Evolutionary conservation across 1,140 invertebrate species (phyloP), one percentile per base, ranked within the genome.

Genomic region (Leptoteleia sp.): DNA sequence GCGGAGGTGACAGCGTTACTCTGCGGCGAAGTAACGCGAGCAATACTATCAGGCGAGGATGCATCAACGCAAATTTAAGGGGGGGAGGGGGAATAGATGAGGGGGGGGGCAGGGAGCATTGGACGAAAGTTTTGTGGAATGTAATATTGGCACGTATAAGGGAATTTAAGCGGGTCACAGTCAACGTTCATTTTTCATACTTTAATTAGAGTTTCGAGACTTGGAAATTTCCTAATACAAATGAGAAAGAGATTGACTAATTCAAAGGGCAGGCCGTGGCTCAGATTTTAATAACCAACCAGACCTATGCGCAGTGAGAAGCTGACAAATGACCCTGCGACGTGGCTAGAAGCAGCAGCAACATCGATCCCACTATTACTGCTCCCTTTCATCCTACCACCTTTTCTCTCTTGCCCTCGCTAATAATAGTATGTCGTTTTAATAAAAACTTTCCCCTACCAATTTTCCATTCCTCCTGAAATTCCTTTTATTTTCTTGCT

Each of bases 291-390:
- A 76, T 76, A 76, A 72, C 57, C 71, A 76, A 55, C 47, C 73
- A 72, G 67, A 67, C 78, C 76, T 68, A 76, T 78, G 77, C 78
- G 76, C 76, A 83, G 77, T 76, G 76, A 82, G 72, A 83, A 83
- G 76, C 82, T 85, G 83, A 82, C 81, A 85, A 85, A 85, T 85
- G 83, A 80, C 81, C 80, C 80, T 72, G 76, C 70, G 54, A 75
- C 79, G 61, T 78, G 42, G 79, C 64, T 67, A 55, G 52, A 70
- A 81, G 77, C 61, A 64, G 73, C 35, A 55, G 77, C 55, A 71
- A 72, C 82, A 84, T 86, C 83, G 84, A 86, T 86, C 83, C 83
- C 79, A 35, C 73, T 75, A 77, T 82, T 79, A 76, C 73, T 54
- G 29, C 72, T 82, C 40, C 70, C 61, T 52, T 71, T 81, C 68